Evolutionary conservation across 1,140 invertebrate genomes (phyloP), one percentile per base, ranked within the genome.

Genomic region (Drosophila saltans): DNA sequence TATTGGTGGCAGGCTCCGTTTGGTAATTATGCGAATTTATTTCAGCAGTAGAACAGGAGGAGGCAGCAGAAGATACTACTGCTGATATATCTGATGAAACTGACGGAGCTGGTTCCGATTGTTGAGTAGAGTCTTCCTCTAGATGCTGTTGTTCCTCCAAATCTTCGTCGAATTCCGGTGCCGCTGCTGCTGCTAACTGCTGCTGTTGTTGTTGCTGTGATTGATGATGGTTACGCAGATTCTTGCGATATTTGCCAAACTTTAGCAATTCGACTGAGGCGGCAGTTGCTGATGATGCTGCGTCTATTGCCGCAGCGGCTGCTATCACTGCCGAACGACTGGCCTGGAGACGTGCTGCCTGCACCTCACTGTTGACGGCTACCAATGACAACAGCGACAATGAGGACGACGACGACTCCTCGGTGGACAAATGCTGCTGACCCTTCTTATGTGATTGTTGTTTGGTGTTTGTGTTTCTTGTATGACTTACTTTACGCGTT

Each of bases 401-500:
- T 26, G 45, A 48, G 24, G 45, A 52, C 45, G 57, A 36, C 11
- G 30, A 63, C 9, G 26, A 30, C 41, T 62, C 56, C 48, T 48
- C 45, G 45, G 7, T 52, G 1, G 21, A 24, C 26, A 52, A 4
- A 30, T 30, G 11, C n/a, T 59, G 43, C 45, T 65, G 55, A 28
- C 40, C 40, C 39, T 48, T 59, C 16, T 36, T 36, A 4, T 66
- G 66, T 5, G 43, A 64, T 5, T 65, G 66, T 40, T 57, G 63
- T 63, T 85, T 84, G 40, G 59, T 52, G 21, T 21, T 26, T 52
- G 45, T 52, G 8, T 10, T 69, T 43, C 83, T 86, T 6, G 72
- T 81, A 59, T 91, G 83, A 74, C 90, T 91, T 16, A 84, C 76
- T 69, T 91, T 92, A 40, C 91, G 85, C 60, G 91, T 92, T 73